A percentile compares a stretch with the other conserved stretches of the same genome.
Conservation (phyloP, 2,113 vertebrate species). For the Emydocephalus ijimae region DNA sequence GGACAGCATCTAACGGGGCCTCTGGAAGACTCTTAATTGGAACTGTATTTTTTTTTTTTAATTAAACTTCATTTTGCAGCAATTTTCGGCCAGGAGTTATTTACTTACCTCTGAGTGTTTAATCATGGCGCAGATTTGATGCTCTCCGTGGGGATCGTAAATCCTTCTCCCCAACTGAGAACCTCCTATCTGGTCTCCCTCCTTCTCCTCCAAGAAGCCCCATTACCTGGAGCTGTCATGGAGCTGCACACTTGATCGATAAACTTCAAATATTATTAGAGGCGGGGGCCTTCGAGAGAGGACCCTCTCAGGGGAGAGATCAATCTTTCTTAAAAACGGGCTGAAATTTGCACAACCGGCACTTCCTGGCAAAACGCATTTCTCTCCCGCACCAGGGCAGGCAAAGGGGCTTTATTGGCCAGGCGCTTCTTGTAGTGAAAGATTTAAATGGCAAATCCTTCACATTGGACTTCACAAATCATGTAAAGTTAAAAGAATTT, state of each 20-base stretch:
- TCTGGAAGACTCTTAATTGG: constrained; percentile 38
- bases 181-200: constrained; percentile 74
- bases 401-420: constrained; percentile 77
- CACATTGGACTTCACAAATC: constrained; percentile 93
- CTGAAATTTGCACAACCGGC: constrained; percentile 76
- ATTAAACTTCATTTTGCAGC: constrained; percentile 60
- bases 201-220: constrained; percentile 78
- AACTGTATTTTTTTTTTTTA: constrained; percentile 62
- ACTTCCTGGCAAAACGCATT: constrained; percentile 80
- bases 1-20: neutral
- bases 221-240: constrained; percentile 86
- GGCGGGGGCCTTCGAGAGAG: constrained; percentile 83
- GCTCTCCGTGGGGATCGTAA: constrained; percentile 82
- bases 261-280: constrained; percentile 91
- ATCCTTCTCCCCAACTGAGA: constrained; percentile 75
- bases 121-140: constrained; percentile 79
- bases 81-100: constrained; percentile 57
- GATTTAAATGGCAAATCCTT: constrained; percentile 92
- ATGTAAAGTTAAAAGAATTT: constrained; percentile 86
- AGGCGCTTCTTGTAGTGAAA: constrained; percentile 85
- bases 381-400: constrained; percentile 71
- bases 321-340: constrained; percentile 89
- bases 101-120: constrained; percentile 67
- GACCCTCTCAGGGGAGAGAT: constrained; percentile 83
- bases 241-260: constrained; percentile 87